Conservation (phyloP, 2,888 invertebrate species). For the Caenorhabditis sp. region DNA sequence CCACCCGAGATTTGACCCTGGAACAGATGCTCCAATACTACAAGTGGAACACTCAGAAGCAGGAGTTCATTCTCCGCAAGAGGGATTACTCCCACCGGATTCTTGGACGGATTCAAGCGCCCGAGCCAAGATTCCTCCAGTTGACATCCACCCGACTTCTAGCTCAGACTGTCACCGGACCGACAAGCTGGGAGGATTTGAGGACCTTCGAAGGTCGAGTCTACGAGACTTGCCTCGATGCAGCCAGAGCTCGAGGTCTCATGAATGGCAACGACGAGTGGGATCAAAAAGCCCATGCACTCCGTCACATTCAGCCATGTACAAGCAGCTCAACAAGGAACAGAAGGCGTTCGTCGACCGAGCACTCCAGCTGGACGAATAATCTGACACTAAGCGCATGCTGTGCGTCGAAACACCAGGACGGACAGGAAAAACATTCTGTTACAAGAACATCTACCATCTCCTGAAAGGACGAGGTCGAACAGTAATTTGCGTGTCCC, state of each 20-base stretch:
- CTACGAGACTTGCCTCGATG: conserved; percentile 22
- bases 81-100: background rate
- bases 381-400: background rate
- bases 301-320: conserved; percentile 29
- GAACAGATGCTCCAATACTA: conserved; percentile 7
- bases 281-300: conserved; percentile 37
- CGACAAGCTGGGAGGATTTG: conserved; percentile 35
- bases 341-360: conserved; percentile 11
- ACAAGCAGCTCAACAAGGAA: background rate
- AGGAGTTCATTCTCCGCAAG: conserved; percentile 8
- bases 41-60: background rate
- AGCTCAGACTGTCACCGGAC: background rate
- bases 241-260: conserved; percentile 25
- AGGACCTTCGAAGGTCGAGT: conserved; percentile 5
- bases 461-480: conserved; percentile 6
- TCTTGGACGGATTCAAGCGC: conserved; percentile 23
- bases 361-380: background rate
- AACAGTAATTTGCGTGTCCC: conserved; percentile 34
- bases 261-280: conserved; percentile 53
- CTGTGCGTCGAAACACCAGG: conserved; percentile 51
- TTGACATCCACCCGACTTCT: conserved; percentile 35
- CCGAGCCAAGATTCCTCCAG: conserved; percentile 29
- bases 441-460: conserved; percentile 47
- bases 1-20: background rate
- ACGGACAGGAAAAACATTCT: conserved; percentile 50